A percentile compares a stretch with the other conserved stretches of the same genome.
These are phyloP conservation scores for Cybosia mesomella DNA, from an alignment of 2,888 invertebrate species.

Conservation along the genomic window DNA sequence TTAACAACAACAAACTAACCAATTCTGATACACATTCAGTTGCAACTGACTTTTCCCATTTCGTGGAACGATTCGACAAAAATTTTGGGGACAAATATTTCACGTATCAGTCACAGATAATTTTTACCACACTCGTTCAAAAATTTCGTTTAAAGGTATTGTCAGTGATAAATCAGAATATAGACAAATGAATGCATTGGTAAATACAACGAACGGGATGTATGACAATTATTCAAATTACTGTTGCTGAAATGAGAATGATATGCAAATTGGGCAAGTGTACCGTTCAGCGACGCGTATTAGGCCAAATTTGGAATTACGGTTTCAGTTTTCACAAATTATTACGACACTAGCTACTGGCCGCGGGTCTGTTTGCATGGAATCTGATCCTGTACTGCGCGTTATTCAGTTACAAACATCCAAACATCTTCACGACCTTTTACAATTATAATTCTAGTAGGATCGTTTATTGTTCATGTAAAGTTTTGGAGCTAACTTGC, in stretches of 20 bases:
- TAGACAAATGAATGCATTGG: conserved; percentile 58
- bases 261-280: conserved; percentile 67
- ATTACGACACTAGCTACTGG: too few species aligned
- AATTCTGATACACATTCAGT: neutral
- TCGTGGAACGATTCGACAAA: neutral
- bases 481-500: too few species aligned
- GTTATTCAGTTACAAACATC: too few species aligned
- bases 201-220: conserved; percentile 63
- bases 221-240: conserved; percentile 82
- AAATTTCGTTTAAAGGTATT: conserved; percentile 23
- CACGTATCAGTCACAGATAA: conserved; percentile 3
- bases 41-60: neutral
- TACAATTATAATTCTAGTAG: too few species aligned
- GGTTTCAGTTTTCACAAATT: conserved; percentile 23
- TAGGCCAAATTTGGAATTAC: conserved; percentile 44
- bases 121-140: conserved; percentile 22
- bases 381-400: too few species aligned
- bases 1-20: neutral
- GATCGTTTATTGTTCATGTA: too few species aligned
- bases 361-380: too few species aligned
- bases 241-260: conserved; percentile 68
- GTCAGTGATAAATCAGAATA: conserved; percentile 62
- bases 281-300: conserved; percentile 45
- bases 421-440: too few species aligned
- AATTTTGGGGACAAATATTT: neutral